Base-by-base conservation (phyloP, 2,113 vertebrate genomes). In the Ceuthmochares aereus region DNA sequence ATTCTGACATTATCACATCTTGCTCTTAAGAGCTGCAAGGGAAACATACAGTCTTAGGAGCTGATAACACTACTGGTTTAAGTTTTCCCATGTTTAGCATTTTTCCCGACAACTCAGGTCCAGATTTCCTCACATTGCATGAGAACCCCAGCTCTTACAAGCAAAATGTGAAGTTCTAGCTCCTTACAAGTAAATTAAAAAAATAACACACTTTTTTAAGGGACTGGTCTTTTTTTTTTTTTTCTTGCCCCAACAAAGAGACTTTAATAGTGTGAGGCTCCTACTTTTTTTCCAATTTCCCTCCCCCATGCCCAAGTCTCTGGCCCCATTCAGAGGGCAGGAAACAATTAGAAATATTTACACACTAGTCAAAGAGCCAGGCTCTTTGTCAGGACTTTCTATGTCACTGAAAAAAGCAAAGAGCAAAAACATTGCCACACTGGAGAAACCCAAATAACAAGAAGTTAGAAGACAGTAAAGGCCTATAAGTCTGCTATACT, bases 261-360 rank as follows among this genome's bases (percentile, higher is more conserved):
- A 73, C 14, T 59, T 84, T 83, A 74, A 30, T 29, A 74, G 34
- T 74, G 42, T 70, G 55, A 95, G 52, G 60, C 62, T 95, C 89
- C 72, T 42, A 62, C 5, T 29, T 49, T 68, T 49, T 66, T 40
- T 18, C 62, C 20, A 6, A 62, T 92, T 83, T 34, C 70, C 70
- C 40, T 9, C 37, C 47, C 63, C 34, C 23, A 18, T 14, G 4
- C 45, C 12, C 10, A 64, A 64, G 58, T 59, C 63, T 69, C 63
- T 59, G 55, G 82, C 68, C 76, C 64, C 60, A 52, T 55, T 84
- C 70, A 37, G 76, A 87, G 47, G 73, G 30, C 95, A 93, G 94
- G 90, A 95, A 97, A 92, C 91, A 95, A 93, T 92, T 90, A 95
- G 64, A 84, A 76, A 92, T 89, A 86, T 83, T 64, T 72, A 89